Evolutionary conservation across 2,888 invertebrate genomes (phyloP).

Genomic region (Chelonus formosanus): DNA sequence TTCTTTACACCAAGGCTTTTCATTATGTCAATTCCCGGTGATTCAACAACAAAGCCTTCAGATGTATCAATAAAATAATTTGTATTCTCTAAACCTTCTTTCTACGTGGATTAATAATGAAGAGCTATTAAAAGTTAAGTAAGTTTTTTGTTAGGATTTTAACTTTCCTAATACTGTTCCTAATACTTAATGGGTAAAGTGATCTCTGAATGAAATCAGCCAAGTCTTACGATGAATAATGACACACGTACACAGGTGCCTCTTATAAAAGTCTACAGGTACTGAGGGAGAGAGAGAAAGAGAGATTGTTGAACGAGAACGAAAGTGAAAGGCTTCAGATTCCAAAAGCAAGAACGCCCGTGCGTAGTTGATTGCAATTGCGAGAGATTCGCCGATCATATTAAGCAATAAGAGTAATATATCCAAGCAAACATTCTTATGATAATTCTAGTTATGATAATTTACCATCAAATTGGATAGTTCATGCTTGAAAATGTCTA

Average conservation of each 20-base stretch:
- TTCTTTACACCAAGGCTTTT: conserved; percentile 9
- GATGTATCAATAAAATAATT: conserved; percentile 13
- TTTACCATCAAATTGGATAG: no score
- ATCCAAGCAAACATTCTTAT: conserved; percentile 24
- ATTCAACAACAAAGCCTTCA: background rate
- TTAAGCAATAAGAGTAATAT: conserved; percentile 24
- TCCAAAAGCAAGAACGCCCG: conserved; percentile 41
- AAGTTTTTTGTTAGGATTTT: no score
- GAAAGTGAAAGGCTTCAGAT: conserved; percentile 58
- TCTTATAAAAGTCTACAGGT: background rate
- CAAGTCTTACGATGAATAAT: conserved; percentile 18
- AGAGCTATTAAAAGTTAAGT: no score
- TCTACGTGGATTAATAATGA: no score
- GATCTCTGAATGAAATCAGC: background rate
- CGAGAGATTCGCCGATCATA: conserved; percentile 21
- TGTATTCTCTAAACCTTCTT: background rate
- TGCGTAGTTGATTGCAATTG: conserved; percentile 27
- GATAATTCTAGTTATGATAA: conserved; percentile 10
- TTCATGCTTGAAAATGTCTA: no score
- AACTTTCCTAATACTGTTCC: background rate
- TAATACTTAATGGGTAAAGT: background rate
- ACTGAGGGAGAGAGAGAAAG: conserved; percentile 24
- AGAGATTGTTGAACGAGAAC: conserved; percentile 49
- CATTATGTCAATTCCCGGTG: conserved; percentile 8
- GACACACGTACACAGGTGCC: conserved; percentile 5